These are phyloP conservation scores for Thryonomys swinderianus DNA, from an alignment of 2,113 vertebrate species.

Conservation along the genomic window DNA sequence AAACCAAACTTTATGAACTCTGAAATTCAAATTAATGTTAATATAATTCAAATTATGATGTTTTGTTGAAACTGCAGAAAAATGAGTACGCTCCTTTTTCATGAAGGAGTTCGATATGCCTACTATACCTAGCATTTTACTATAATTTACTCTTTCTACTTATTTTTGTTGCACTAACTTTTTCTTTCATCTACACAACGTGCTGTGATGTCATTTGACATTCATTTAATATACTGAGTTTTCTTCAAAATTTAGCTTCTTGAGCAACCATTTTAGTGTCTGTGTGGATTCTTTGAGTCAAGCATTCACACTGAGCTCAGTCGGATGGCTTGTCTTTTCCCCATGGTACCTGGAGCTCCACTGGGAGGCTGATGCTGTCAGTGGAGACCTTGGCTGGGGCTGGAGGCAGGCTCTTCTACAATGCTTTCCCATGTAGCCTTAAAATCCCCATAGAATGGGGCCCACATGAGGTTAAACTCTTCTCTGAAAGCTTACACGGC, in stretches of 20 bases:
- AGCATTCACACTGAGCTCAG: background rate
- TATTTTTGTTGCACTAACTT: background rate
- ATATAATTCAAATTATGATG: background rate
- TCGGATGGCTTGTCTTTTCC: background rate
- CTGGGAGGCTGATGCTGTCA: background rate
- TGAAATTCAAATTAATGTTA: constrained; percentile 44
- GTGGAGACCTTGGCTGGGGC: background rate
- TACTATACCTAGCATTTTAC: background rate
- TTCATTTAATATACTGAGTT: constrained; percentile 12
- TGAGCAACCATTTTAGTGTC: constrained; percentile 18
- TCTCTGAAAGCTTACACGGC: background rate
- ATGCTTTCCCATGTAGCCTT: background rate
- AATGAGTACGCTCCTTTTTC: background rate
- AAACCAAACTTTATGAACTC: constrained; percentile 38
- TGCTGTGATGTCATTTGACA: background rate
- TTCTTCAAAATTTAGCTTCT: background rate
- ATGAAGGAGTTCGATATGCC: background rate
- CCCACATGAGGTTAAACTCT: background rate
- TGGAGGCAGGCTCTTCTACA: background rate
- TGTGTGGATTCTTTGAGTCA: background rate
- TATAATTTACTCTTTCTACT: background rate
- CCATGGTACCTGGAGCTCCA: background rate
- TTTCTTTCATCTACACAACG: background rate
- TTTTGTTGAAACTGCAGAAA: constrained; percentile 39
- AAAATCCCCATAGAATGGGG: background rate